Base-by-base conservation (phyloP, 2,888 invertebrate genomes). In the Hypomecis atomaria region DNA sequence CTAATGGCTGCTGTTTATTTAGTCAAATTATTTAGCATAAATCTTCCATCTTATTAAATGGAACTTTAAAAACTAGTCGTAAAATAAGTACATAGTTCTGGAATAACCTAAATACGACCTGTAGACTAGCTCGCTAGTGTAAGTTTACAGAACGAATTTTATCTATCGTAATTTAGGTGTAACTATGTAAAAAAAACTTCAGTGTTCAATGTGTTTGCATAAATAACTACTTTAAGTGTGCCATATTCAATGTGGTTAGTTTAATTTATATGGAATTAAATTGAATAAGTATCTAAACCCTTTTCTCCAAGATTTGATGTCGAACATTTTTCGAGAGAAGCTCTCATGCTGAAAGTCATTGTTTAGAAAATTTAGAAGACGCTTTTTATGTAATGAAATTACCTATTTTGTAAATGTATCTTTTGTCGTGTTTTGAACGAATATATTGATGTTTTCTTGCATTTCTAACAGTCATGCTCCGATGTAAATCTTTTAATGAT, bases 401-500 rank as follows among this genome's bases (percentile, higher is more conserved):
- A 81, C 78, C 74, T 72, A 75, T 66, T 71, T 67, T 71, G 69
- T 73, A 67, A 59, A 65, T 63, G 71, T 69, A 59, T 66, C 55
- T 69, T 73, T 57, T 71, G 71, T 78, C 75, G 75, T 84, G 84
- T 87, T 86, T 76, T 73, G 75, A 86, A 86, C 85, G 37, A 52
- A 60, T 47, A 53, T 48, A 59, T 74, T 75, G 75, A 71, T 74
- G 68, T 65, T 72, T 69, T 55, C 48, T 55, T 63, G 59, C 44
- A 66, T 60, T 66, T 66, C 23, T 48, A 9, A 48, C 11, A 59
- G 40, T 54, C 57, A 65, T 34, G 59, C 54, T 57, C 45, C 50
- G 48, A 47, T 54, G 52, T 61, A 57, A 11, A 42, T 43, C 36
- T 8, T 59, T 36, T 49, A 68, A 57, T 63, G 40, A 66, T 60